phyloP scores from a whole-genome alignment of 2,113 vertebrate species.

The Atrichornis clamosus region DNA sequence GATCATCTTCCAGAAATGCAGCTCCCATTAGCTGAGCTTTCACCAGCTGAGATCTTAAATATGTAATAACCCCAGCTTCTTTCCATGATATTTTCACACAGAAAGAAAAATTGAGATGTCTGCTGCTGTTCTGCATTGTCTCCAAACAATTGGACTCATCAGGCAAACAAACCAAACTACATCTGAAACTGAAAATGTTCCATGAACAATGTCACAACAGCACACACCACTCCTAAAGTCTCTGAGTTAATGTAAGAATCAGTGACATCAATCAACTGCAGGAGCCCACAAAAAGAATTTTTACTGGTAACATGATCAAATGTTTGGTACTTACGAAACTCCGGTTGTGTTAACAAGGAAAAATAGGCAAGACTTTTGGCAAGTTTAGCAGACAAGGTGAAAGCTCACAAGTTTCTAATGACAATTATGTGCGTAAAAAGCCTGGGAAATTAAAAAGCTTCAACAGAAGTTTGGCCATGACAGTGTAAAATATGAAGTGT shows the following conservation, averaged over 20 bases:
- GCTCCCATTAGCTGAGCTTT: neutral
- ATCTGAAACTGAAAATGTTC: conserved; percentile 10
- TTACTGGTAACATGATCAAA: neutral
- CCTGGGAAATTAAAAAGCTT: conserved; percentile 50
- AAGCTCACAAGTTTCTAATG: conserved; percentile 24
- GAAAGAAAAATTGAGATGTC: conserved; percentile 25
- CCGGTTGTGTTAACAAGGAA: neutral
- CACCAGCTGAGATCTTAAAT: neutral
- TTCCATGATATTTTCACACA: neutral
- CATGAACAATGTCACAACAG: conserved; percentile 9
- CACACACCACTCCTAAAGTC: neutral
- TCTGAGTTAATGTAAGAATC: neutral
- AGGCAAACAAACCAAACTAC: neutral
- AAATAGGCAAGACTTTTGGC: conserved; percentile 29
- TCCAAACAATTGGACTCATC: conserved; percentile 24
- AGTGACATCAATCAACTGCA: neutral
- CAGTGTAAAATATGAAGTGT: conserved; percentile 46
- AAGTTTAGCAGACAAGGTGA: conserved; percentile 39
- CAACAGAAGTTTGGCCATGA: conserved; percentile 26
- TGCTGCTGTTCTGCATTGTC: conserved; percentile 27
- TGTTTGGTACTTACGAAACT: conserved; percentile 2
- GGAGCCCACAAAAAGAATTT: neutral
- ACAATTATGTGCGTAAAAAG: neutral
- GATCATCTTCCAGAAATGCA: neutral
- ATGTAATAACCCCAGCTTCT: neutral